These are phyloP conservation scores for Pantelozetes paolii DNA, from an alignment of 2,888 invertebrate species.

Conservation along the genomic window DNA sequence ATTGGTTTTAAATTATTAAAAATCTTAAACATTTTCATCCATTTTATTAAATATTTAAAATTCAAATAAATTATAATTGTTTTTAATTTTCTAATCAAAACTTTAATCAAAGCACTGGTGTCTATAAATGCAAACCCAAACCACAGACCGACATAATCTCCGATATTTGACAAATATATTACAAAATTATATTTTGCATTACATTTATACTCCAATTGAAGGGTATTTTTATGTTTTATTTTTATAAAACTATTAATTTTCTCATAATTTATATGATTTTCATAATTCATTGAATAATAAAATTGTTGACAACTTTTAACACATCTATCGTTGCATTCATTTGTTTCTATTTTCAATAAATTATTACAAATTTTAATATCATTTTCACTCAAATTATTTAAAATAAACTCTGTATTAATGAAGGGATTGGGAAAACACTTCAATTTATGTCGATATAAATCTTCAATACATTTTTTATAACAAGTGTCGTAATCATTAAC, in stretches of 20 bases:
- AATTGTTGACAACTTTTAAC: not conserved
- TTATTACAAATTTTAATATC: not conserved
- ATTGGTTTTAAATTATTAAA: not conserved
- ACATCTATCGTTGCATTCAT: not conserved
- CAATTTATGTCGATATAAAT: not conserved
- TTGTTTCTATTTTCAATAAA: not conserved
- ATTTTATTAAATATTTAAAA: not conserved
- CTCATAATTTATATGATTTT: not conserved
- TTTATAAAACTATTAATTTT: not conserved
- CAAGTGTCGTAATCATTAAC: not conserved
- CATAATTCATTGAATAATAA: not conserved
- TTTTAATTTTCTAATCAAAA: not conserved
- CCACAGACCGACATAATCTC: not conserved
- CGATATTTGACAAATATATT: not conserved
- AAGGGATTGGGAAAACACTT: not conserved
- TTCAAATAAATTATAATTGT: not conserved
- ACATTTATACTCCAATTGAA: not conserved
- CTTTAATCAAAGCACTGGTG: not conserved
- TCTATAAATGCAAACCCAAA: not conserved
- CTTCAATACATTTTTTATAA: not conserved
- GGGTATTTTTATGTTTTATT: not conserved
- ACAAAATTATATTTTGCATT: not conserved
- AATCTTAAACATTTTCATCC: not conserved
- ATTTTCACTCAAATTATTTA: not conserved
- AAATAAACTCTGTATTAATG: not conserved